Percentiles rank a stretch among this genome's conserved stretches.
phyloP scores from a whole-genome alignment of 2,113 vertebrate species.

The Castor canadensis region DNA sequence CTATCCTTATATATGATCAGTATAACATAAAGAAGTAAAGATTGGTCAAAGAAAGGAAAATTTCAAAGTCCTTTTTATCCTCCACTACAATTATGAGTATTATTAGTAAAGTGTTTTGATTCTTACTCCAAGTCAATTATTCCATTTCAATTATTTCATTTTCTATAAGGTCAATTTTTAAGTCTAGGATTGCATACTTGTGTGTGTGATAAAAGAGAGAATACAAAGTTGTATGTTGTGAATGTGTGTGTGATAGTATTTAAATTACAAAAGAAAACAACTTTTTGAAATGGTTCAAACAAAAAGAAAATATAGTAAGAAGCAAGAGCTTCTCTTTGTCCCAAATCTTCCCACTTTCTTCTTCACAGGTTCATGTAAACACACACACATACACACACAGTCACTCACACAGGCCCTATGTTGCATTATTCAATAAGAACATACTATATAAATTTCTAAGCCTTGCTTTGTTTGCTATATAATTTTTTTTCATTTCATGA shows the following conservation, averaged over 20 bases:
- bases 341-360: not conserved
- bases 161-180: not conserved
- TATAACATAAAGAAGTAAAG: not conserved
- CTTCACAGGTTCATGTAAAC: not conserved
- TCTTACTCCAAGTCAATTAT: not conserved
- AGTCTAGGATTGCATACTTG: not conserved
- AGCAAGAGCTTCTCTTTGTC: not conserved
- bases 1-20: not conserved
- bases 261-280: not conserved
- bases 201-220: not conserved
- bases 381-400: not conserved
- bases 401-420: not conserved
- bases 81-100: not conserved
- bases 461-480: not conserved
- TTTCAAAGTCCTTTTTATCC: not conserved
- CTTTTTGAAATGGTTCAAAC: not conserved
- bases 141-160: not conserved
- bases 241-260: not conserved
- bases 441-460: not conserved
- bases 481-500: not conserved
- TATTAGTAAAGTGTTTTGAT: not conserved
- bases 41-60: not conserved
- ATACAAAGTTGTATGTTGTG: not conserved
- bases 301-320: not conserved
- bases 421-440: not conserved